phyloP scores from a whole-genome alignment of 2,888 invertebrate species.

The Halictus ligatus region DNA sequence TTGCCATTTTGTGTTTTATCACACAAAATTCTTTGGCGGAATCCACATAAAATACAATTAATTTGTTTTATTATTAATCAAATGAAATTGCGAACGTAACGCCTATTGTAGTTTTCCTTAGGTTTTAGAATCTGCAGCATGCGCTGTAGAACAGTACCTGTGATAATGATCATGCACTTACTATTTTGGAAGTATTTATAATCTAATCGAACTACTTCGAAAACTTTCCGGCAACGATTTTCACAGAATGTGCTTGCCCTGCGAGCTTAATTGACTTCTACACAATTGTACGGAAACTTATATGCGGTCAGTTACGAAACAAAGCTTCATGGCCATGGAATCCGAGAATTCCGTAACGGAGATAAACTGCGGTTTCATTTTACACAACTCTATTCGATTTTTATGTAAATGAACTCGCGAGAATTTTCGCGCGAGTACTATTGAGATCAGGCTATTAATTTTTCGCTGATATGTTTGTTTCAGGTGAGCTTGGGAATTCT shows the following conservation, averaged over 20 bases:
- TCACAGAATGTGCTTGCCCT: neutral
- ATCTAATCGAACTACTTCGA: neutral
- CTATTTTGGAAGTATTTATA: neutral
- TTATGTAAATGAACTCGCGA: neutral
- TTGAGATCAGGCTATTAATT: neutral
- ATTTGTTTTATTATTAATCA: too few species aligned
- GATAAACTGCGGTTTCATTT: neutral
- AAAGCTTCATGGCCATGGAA: neutral
- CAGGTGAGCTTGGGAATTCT: constrained; percentile 24
- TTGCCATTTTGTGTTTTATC: too few species aligned
- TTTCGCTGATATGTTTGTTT: constrained; percentile 12
- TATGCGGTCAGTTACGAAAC: neutral
- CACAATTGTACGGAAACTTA: neutral
- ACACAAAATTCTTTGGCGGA: too few species aligned
- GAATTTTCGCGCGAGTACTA: neutral
- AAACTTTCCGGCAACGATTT: neutral
- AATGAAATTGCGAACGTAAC: neutral
- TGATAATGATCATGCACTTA: neutral
- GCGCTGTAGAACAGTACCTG: neutral
- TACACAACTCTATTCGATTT: neutral
- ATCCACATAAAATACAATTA: too few species aligned
- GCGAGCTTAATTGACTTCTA: neutral
- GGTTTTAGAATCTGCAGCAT: neutral
- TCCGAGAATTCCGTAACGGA: neutral
- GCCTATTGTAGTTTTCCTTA: neutral